phyloP scores from a whole-genome alignment of 2,113 vertebrate species.

The Probosciger aterrimus region DNA sequence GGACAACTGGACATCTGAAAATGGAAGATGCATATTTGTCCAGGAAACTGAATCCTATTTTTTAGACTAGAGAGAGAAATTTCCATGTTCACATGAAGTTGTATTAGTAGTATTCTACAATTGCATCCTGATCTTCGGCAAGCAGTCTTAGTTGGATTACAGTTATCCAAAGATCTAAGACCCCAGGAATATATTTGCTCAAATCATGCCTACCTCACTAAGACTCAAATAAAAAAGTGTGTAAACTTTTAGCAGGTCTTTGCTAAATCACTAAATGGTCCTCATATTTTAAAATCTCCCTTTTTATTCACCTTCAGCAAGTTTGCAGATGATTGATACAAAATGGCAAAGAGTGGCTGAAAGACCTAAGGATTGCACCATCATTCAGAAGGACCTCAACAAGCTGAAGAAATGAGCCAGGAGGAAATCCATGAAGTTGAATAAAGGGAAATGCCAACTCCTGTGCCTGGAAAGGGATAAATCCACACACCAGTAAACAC shows the following conservation, averaged over 20 bases:
- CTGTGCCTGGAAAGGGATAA: not conserved
- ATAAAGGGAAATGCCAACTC: not conserved
- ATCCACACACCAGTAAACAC: not conserved
- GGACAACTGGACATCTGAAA: not conserved
- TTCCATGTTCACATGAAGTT: not conserved
- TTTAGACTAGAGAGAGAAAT: not conserved
- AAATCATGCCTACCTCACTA: not conserved
- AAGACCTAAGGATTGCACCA: not conserved
- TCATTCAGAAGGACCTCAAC: not conserved
- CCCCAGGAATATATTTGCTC: not conserved
- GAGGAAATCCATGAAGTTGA: not conserved
- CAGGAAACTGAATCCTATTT: not conserved
- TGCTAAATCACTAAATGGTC: not conserved
- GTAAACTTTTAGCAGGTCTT: not conserved
- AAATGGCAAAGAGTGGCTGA: not conserved
- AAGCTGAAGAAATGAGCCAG: not conserved
- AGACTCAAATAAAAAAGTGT: not conserved
- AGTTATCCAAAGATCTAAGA: not conserved
- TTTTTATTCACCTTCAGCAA: not conserved
- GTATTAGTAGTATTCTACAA: not conserved
- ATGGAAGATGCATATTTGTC: not conserved
- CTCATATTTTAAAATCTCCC: not conserved
- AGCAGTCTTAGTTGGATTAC: not conserved
- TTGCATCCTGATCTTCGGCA: not conserved
- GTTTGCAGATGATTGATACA: not conserved